Conservation (phyloP, 2,113 vertebrate genomes). For the Hippocampus barbouri region DNA sequence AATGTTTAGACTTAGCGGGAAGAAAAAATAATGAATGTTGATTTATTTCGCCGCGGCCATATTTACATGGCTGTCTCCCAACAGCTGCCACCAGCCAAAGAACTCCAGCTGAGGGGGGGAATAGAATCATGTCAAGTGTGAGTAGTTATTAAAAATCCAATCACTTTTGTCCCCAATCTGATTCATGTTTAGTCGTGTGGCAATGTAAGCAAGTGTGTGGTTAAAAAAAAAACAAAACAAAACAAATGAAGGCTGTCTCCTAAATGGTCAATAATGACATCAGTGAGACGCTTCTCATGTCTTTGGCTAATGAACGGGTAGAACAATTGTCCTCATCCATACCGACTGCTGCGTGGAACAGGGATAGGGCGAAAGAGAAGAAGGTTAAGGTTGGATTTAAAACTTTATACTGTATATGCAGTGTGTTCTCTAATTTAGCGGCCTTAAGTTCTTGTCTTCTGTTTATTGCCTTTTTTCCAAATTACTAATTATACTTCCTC, state of each 20-base stretch:
- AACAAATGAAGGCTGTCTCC: constrained; percentile 57
- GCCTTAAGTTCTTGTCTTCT: too few relatives aligned
- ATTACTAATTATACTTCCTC: too few relatives aligned
- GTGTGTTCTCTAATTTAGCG: too few relatives aligned
- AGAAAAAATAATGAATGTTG: constrained; percentile 10
- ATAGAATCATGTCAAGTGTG: constrained; percentile 37
- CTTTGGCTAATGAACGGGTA: constrained; percentile 54
- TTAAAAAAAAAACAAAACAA: constrained; percentile 55
- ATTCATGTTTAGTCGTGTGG: constrained; percentile 48
- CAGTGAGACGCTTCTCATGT: constrained; percentile 52
- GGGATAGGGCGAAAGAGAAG: neutral
- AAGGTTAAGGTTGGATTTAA: too few relatives aligned
- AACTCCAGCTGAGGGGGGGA: constrained; percentile 23
- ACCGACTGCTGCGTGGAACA: constrained; percentile 22
- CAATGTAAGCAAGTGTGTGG: constrained; percentile 27
- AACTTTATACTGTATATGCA: too few relatives aligned
- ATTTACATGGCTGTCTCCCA: constrained; percentile 7
- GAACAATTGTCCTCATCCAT: constrained; percentile 44
- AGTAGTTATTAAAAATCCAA: constrained; percentile 58
- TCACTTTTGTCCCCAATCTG: constrained; percentile 39
- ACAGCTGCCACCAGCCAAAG: constrained; percentile 2
- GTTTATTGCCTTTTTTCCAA: too few relatives aligned
- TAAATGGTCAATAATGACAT: constrained; percentile 65
- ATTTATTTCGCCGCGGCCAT: constrained; percentile 4
- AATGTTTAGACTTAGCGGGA: constrained; percentile 8